Percentiles rank a stretch among this genome's conserved stretches.
These are phyloP conservation scores for Theropithecus gelada DNA, from an alignment of 2,113 vertebrate species.

Conservation along the genomic window DNA sequence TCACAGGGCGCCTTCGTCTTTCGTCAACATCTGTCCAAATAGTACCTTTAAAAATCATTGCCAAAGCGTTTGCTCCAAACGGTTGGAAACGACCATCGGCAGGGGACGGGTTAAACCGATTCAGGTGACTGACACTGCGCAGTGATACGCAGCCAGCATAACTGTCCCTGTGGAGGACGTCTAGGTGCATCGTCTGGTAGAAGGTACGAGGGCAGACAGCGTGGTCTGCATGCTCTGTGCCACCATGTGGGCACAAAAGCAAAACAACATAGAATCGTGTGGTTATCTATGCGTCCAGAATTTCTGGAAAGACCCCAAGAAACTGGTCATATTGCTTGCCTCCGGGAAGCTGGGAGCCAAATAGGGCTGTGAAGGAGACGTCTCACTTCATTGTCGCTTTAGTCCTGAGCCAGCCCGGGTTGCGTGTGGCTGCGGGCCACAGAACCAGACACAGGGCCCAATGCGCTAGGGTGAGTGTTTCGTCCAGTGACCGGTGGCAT, in stretches of 20 bases:
- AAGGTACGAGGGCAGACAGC: not conserved
- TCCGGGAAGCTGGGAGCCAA: not conserved
- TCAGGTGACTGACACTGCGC: not conserved
- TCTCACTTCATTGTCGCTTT: not conserved
- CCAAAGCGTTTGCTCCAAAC: not conserved
- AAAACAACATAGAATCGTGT: fast-evolving
- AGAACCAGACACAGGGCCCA: not conserved
- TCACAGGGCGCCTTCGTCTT: not conserved
- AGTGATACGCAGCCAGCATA: not conserved
- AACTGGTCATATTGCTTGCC: not conserved
- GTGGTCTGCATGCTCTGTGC: not conserved
- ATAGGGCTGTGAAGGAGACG: not conserved
- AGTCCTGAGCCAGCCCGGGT: fast-evolving
- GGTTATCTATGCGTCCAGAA: not conserved
- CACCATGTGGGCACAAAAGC: not conserved
- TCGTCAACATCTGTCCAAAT: not conserved
- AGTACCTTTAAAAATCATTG: not conserved
- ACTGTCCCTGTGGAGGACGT: not conserved
- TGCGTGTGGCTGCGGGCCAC: not conserved
- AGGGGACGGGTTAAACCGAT: too few species aligned
- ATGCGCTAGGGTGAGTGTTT: fast-evolving
- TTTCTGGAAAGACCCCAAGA: not conserved
- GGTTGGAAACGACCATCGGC: not conserved
- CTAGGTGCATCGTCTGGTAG: not conserved
- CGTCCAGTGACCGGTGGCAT: fast-evolving